Conservation (phyloP, 2,113 vertebrate genomes). For the Embiotoca jacksoni region DNA sequence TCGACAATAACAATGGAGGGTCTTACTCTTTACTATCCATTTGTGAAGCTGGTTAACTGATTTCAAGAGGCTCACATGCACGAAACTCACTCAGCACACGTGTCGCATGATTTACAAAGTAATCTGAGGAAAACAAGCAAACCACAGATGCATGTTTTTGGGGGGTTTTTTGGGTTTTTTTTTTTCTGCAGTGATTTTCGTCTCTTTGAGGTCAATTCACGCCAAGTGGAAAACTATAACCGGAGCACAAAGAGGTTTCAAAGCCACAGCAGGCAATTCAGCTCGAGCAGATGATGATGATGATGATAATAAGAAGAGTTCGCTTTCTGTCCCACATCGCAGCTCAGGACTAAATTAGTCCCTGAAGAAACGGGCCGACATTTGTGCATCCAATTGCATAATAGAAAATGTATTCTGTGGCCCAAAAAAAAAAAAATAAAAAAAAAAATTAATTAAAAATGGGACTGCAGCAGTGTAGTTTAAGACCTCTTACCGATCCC, state of each 20-base stretch:
- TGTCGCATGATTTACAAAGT: constrained; percentile 4
- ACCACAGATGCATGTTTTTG: not conserved
- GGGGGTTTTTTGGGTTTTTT: no score
- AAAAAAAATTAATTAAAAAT: no score
- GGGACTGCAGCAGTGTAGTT: not conserved
- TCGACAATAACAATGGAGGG: not conserved
- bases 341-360: not conserved
- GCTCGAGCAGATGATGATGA: not conserved
- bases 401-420: no score
- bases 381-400: not conserved
- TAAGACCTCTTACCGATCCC: constrained; percentile 80
- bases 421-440: no score
- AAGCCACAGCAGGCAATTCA: not conserved
- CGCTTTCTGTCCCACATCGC: not conserved
- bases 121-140: constrained; percentile 16
- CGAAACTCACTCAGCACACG: not conserved
- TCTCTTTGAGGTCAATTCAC: not conserved
- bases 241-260: no score
- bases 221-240: not conserved
- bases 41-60: constrained; percentile 4
- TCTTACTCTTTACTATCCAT: not conserved
- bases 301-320: no score
- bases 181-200: no score
- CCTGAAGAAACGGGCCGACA: not conserved
- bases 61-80: constrained; percentile 4